Conservation (phyloP, 2,113 vertebrate species). For the Falco punctatus region DNA sequence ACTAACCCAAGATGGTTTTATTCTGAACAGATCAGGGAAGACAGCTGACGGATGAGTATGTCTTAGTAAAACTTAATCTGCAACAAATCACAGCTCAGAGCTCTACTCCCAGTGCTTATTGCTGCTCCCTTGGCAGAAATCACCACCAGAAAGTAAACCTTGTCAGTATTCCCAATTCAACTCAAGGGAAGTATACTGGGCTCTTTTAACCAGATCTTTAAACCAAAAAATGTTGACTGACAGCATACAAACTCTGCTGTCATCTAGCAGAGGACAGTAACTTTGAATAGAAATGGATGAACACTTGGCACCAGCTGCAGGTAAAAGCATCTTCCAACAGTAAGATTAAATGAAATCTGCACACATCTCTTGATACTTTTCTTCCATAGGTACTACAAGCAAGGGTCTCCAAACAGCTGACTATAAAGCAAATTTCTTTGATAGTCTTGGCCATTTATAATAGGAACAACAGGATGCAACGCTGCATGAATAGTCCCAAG, state of each 20-base stretch:
- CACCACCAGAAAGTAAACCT: neutral
- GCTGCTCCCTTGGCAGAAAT: neutral
- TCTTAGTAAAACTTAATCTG: neutral
- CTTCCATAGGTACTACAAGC: neutral
- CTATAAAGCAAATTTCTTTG: neutral
- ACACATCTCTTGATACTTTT: neutral
- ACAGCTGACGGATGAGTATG: neutral
- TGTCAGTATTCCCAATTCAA: neutral
- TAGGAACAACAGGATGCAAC: neutral
- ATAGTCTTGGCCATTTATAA: neutral
- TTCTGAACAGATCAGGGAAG: neutral
- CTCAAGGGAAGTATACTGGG: neutral
- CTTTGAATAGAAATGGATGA: neutral
- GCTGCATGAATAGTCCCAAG: neutral
- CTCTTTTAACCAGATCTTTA: neutral
- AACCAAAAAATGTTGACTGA: neutral
- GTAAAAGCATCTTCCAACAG: neutral
- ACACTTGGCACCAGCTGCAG: neutral
- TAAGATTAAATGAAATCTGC: neutral
- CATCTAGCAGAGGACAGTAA: neutral
- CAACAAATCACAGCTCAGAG: neutral
- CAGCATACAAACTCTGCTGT: neutral
- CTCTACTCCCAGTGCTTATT: neutral
- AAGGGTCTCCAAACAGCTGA: neutral
- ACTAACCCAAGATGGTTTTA: neutral